Evolutionary conservation across 2,113 vertebrate species (phyloP).

Genomic region (Blennius ocellaris): DNA sequence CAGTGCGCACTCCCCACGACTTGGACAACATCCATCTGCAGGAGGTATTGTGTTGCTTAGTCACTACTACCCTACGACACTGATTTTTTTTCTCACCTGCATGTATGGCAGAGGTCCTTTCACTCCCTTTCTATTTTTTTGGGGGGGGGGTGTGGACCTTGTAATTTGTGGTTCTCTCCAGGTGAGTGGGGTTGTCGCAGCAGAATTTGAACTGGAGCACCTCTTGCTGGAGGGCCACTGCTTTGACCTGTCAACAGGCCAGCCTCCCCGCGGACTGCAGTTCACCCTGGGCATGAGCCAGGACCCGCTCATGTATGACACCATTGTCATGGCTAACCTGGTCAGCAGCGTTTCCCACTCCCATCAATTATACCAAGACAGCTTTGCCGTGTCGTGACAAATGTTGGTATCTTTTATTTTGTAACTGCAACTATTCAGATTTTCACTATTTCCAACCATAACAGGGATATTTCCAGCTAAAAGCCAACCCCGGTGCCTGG

Average conservation of each 20-base stretch:
- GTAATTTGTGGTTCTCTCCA: conserved; percentile 60
- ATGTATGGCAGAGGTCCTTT: not conserved
- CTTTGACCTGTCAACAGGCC: conserved; percentile 89
- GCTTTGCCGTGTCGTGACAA: not conserved
- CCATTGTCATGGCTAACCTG: conserved; percentile 97
- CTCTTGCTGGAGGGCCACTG: conserved; percentile 96
- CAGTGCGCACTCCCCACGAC: conserved; percentile 90
- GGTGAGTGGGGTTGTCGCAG: conserved; percentile 85
- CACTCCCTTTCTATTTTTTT: not conserved
- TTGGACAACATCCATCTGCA: conserved; percentile 96
- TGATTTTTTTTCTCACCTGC: not conserved
- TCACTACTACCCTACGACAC: not conserved
- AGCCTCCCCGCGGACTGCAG: conserved; percentile 92
- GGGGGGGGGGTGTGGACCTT: no score
- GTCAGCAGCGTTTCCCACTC: conserved; percentile 78
- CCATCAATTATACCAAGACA: no score
- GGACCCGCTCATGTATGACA: conserved; percentile 89
- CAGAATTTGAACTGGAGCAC: conserved; percentile 95
- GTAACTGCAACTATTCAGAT: conserved; percentile 9
- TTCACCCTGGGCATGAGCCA: conserved; percentile 92
- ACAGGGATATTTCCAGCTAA: conserved; percentile 98
- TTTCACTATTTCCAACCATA: conserved; percentile 32
- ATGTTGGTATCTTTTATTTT: conserved; percentile 3
- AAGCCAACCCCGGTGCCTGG: conserved; percentile 98
- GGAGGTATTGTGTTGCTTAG: conserved; percentile 83